Percentiles rank a stretch among this genome's conserved stretches.
These are phyloP conservation scores for Verasper variegatus DNA, from an alignment of 2,113 vertebrate genomes.

Conservation along the genomic window DNA sequence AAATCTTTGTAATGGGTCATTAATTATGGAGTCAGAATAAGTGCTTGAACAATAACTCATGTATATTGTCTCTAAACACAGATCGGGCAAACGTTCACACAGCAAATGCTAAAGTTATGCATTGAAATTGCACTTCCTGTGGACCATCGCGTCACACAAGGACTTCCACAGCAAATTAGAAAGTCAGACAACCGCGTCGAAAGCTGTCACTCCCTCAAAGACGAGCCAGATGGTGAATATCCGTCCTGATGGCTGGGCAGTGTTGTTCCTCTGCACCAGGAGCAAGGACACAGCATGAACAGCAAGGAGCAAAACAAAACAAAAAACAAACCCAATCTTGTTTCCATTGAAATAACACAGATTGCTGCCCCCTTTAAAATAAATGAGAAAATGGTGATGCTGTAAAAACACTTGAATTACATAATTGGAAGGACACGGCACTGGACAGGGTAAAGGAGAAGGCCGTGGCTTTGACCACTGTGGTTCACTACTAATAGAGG, in stretches of 20 bases:
- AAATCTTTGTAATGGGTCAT: slow-evolving; percentile 15
- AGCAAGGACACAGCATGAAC: slow-evolving; percentile 39
- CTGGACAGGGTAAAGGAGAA: slow-evolving; percentile 32
- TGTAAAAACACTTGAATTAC: slow-evolving; percentile 53
- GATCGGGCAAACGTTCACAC: slow-evolving; percentile 13
- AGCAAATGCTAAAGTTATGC: neutral
- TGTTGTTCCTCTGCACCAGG: slow-evolving; percentile 30
- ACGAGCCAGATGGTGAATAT: slow-evolving; percentile 70
- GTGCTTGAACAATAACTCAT: slow-evolving; percentile 1
- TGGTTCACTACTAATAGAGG: slow-evolving; percentile 69
- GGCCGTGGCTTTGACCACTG: slow-evolving; percentile 55
- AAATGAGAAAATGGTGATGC: slow-evolving; percentile 36
- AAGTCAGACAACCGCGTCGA: slow-evolving; percentile 62
- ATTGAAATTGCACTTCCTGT: slow-evolving; percentile 50
- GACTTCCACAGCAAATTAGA: slow-evolving; percentile 62
- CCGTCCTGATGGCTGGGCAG: slow-evolving; percentile 46
- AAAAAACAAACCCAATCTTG: slow-evolving; percentile 16
- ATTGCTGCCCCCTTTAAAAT: slow-evolving; percentile 26
- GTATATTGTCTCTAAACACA: slow-evolving; percentile 3
- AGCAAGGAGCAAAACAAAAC: slow-evolving; percentile 26
- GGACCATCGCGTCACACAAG: slow-evolving; percentile 36
- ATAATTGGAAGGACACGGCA: slow-evolving; percentile 52
- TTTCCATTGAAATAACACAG: slow-evolving; percentile 26
- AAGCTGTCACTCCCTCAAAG: slow-evolving; percentile 68
- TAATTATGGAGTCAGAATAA: neutral